phyloP scores from a whole-genome alignment of 2,888 invertebrate species.

The Epirrhoe alternata region DNA sequence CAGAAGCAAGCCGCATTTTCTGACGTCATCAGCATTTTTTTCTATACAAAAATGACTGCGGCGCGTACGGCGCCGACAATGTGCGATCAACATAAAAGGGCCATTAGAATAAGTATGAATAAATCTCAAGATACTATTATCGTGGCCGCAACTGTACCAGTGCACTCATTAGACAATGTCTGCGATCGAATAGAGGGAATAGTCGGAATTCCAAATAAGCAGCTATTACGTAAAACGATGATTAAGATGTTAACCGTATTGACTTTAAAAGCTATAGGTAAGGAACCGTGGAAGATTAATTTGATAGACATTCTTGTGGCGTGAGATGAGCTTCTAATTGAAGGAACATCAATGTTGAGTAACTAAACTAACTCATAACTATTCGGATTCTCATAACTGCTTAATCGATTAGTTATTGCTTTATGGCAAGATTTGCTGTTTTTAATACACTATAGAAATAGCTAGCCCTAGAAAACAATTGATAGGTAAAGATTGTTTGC shows the following conservation, averaged over 20 bases:
- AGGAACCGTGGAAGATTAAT: slow-evolving; percentile 4
- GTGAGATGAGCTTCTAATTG: slow-evolving; percentile 15
- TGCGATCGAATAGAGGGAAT: slow-evolving; percentile 42
- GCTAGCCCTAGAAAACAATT: no score
- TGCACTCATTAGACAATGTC: slow-evolving; percentile 50
- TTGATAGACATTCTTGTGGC: slow-evolving; percentile 8
- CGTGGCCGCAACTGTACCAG: slow-evolving; percentile 45
- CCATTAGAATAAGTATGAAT: no score
- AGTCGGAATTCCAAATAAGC: slow-evolving; percentile 51
- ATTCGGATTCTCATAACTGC: no score
- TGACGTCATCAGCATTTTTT: no score
- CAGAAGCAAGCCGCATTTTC: no score
- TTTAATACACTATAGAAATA: no score
- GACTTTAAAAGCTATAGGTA: background rate
- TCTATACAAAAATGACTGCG: no score
- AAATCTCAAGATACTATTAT: background rate
- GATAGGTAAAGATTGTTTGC: no score
- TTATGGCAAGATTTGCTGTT: no score
- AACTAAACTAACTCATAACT: background rate
- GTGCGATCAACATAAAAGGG: no score
- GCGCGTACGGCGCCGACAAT: no score
- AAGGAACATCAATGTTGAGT: slow-evolving; percentile 3
- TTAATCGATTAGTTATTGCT: no score
- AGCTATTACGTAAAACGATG: slow-evolving; percentile 44
- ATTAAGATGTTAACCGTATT: slow-evolving; percentile 27